Percentiles rank a stretch among this genome's conserved stretches.
phyloP scores from a whole-genome alignment of 2,797 vertebrate genomes.

The Sebastes paucispinis region DNA sequence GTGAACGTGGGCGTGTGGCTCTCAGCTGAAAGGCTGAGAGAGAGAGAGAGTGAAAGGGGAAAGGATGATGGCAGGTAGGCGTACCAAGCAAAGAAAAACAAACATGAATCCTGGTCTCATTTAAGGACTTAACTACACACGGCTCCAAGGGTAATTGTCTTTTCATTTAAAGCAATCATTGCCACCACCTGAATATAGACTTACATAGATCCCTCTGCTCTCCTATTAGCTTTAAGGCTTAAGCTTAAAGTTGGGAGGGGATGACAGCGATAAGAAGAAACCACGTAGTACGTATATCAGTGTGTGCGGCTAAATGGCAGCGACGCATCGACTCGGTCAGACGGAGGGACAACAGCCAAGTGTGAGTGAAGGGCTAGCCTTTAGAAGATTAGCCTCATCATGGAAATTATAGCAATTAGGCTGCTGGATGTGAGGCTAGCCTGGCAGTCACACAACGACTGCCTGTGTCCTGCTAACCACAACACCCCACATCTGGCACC shows the following conservation, averaged over 20 bases:
- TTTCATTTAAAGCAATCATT: conserved; percentile 54
- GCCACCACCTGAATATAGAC: conserved; percentile 26
- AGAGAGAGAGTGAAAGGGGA: background rate
- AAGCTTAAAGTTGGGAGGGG: conserved; percentile 1
- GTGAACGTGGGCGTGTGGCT: conserved; percentile 49
- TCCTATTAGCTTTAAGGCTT: conserved; percentile 23
- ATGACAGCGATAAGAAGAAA: conserved; percentile 17
- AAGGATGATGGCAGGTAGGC: conserved; percentile 29
- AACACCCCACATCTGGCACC: conserved; percentile 78
- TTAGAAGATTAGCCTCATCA: conserved; percentile 80
- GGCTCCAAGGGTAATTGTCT: conserved; percentile 45
- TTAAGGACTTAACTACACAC: conserved; percentile 54
- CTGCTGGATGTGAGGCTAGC: conserved; percentile 62
- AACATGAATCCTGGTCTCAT: conserved; percentile 41
- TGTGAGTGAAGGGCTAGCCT: conserved; percentile 69
- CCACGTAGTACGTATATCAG: background rate
- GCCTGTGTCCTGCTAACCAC: conserved; percentile 69
- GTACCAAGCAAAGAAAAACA: conserved; percentile 41
- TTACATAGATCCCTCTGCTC: background rate
- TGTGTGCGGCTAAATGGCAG: conserved; percentile 39
- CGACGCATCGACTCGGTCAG: conserved; percentile 28
- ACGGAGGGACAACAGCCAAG: conserved; percentile 65
- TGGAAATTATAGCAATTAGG: conserved; percentile 80
- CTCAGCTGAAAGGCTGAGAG: conserved; percentile 31
- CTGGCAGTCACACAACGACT: conserved; percentile 75